Base-by-base conservation (phyloP, 2,797 vertebrate species). In the Lepilemur septentrionalis region DNA sequence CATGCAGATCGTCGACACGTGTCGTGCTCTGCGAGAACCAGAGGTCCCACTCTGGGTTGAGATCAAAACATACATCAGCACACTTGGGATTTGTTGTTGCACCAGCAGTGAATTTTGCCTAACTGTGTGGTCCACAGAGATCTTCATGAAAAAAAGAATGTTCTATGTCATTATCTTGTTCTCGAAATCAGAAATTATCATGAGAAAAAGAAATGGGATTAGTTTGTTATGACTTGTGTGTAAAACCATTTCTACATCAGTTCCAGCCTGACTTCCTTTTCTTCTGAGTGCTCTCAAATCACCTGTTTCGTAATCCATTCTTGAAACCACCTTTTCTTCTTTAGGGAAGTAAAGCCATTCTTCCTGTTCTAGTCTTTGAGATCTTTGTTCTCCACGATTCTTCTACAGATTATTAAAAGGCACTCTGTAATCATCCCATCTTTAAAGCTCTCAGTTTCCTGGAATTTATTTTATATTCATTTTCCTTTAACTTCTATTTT, bases 371-470 rank as follows among this genome's bases (percentile, higher is more conserved):
- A 35, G 48, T 48, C 55, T 72, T 93, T 65, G 75, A 87, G 30
- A 80, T 80, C 20, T 87, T 82, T 70, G 32, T 81, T 69, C 32
- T 48, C 5, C 20, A 0, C 15, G 43, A 67, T 83, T 93, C 46
- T 67, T 78, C 48, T 10, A 67, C 43, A 89, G 70, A 78, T 86
- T 72, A 70, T 52, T 70, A 22, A 81, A 87, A 73, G n/a, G 25
- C 23, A 35, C 35, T 84, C 17, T 11, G 38, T 38, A 32, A 11
- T 80, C 13, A 5, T 95, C 17, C 28, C 61, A 22, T 89, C 55
- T 94, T 93, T 67, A 87, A 73, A 22, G 89, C 46, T 85, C 84
- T 69, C 32, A n/a, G 4, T 84, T 96, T 17, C 41, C 65, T 88
- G 38, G 41, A 91, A 23, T 35, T 22, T 73, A 15, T 72, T 89